Evolutionary conservation across 2,113 vertebrate species (phyloP), one percentile per base, ranked within the genome.

Genomic region (Orcinus orca): DNA sequence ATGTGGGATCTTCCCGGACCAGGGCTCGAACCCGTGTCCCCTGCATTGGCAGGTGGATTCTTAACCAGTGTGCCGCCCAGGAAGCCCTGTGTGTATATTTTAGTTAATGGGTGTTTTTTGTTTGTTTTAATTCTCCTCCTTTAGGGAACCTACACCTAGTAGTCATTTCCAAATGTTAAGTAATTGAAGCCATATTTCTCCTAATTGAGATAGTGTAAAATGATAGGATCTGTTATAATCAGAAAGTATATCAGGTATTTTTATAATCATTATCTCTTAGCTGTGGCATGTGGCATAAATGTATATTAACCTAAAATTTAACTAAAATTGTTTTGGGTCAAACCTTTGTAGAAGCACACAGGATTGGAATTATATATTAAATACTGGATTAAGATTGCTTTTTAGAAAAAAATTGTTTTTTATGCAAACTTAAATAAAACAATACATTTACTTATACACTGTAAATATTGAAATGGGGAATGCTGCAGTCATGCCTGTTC

Each of bases 351-450:
- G 36, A 89, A 95, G 21, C 88, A 90, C 91, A 86, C 58, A 94
- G 18, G n/a, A 80, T 65, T 91, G n/a, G 23, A 88, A 86, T 89
- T 91, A 50, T 15, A 87, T 95, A 55, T 93, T 93, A 91, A 96
- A 84, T 88, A 63, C 29, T 85, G 67, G 31, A 70, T 94, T 95
- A 36, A 91, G 79, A 60, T 80, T 55, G 38, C 25, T 29, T 31
- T 96, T 85, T 96, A 73, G 67, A 36, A 58, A 53, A 94, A 92
- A 71, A 36, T 38, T 84, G 3, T 65, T 93, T 53, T 67, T 83
- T 70, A 89, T 68, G 21, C 29, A 88, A 8, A 81, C 12, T 62
- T n/a, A 21, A 74, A 14, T 76, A 81, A 90, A 65, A 62, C 18
- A 77, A 47, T 79, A 7, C 36, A 76, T 74, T 83, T 90, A 77